A percentile compares a stretch with the other conserved stretches of the same genome.
phyloP scores from a whole-genome alignment of 2,113 vertebrate species.

The Lycaon pictus region DNA sequence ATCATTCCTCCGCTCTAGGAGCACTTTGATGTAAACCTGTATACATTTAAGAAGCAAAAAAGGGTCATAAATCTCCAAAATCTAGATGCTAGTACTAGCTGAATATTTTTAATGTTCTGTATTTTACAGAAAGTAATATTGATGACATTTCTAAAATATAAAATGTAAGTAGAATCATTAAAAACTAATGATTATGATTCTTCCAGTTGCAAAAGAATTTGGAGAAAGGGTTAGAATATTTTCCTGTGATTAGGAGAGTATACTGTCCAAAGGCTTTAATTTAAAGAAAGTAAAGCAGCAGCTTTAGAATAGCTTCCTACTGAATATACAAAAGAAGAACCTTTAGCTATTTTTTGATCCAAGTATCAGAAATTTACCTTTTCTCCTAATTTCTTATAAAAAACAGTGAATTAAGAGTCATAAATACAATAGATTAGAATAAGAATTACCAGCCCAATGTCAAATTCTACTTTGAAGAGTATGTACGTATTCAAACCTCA shows the following conservation, averaged over 20 bases:
- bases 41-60: neutral
- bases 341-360: constrained; percentile 2
- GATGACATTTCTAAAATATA: neutral
- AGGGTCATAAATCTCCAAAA: neutral
- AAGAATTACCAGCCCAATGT: constrained; percentile 23
- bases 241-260: constrained; percentile 11
- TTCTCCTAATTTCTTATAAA: constrained; percentile 52
- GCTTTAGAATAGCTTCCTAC: constrained; percentile 22
- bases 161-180: constrained; percentile 38
- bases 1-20: neutral
- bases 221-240: neutral
- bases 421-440: constrained; percentile 18
- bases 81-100: neutral
- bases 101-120: neutral
- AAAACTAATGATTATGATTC: neutral
- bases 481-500: neutral
- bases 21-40: neutral
- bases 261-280: neutral
- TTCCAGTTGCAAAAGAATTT: constrained; percentile 23
- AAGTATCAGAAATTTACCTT: constrained; percentile 30
- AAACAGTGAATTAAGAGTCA: neutral
- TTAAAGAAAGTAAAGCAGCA: neutral
- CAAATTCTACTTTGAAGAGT: neutral
- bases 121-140: constrained; percentile 36
- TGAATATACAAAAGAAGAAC: neutral